phyloP scores from a whole-genome alignment of 1,140 invertebrate genomes.

The Drosophila serrata region DNA sequence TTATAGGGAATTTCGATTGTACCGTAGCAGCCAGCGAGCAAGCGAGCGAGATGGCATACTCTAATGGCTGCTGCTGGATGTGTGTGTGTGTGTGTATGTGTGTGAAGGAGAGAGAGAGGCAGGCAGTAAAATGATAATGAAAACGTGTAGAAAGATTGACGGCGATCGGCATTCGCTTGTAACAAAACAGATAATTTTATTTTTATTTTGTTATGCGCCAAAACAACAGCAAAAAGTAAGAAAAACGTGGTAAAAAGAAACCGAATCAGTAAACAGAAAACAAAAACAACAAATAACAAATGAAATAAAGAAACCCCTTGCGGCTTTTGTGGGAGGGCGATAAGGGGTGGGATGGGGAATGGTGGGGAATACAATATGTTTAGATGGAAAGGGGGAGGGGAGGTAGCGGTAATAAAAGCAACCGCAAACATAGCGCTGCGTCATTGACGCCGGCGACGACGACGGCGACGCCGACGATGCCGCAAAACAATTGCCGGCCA shows the following conservation, averaged over 20 bases:
- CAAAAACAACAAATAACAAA: constrained; percentile 26
- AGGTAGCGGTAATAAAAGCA: constrained; percentile 32
- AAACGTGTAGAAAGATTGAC: constrained; percentile 66
- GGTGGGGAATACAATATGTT: constrained; percentile 5
- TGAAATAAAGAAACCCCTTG: constrained; percentile 40
- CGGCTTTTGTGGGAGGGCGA: constrained; percentile 20
- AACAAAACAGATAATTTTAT: constrained; percentile 60
- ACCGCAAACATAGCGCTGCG: constrained; percentile 76
- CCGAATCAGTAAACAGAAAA: constrained; percentile 35
- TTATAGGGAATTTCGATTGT: background rate
- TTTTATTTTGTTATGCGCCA: no score
- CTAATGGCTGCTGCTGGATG: constrained; percentile 4
- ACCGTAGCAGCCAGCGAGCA: background rate
- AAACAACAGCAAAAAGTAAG: constrained; percentile 42
- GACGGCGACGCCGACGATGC: constrained; percentile 19
- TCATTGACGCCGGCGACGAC: constrained; percentile 45
- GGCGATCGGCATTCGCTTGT: constrained; percentile 67
- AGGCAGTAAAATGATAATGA: constrained; percentile 65
- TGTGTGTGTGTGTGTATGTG: background rate
- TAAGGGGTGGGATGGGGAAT: background rate
- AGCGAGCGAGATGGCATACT: background rate
- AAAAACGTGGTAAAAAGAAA: constrained; percentile 19
- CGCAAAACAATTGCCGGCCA: constrained; percentile 76
- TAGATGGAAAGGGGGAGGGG: background rate
- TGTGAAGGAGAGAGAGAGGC: constrained; percentile 1